These are phyloP conservation scores for Smittia sp. DNA, from an alignment of 2,888 invertebrate genomes.

Conservation along the genomic window DNA sequence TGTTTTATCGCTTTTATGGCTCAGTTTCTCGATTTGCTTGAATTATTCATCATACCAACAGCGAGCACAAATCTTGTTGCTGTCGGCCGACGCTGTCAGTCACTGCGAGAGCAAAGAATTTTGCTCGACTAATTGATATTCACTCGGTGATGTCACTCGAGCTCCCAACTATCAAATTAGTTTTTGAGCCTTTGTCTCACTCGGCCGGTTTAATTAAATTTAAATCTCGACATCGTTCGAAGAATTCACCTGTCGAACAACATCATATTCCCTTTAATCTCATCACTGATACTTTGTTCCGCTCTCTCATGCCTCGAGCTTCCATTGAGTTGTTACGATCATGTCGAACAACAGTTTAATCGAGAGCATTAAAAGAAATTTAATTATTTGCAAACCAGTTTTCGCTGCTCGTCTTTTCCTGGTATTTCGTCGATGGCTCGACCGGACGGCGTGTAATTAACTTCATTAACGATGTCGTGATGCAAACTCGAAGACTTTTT, in stretches of 20 bases:
- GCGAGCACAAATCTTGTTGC: no score
- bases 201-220: neutral
- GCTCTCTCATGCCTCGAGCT: neutral
- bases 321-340: neutral
- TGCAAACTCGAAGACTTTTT: neutral
- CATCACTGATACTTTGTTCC: neutral
- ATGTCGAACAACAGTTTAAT: neutral
- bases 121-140: neutral
- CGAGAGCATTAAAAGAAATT: neutral
- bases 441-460: neutral
- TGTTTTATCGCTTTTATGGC: no score
- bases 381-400: neutral
- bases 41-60: no score
- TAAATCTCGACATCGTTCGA: neutral
- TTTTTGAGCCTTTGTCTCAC: neutral
- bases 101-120: neutral
- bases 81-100: neutral
- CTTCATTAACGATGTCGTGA: conserved; percentile 18
- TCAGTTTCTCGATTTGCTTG: no score
- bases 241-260: neutral
- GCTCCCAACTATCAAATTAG: neutral
- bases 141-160: neutral
- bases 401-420: neutral
- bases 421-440: neutral
- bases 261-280: neutral